Evolutionary conservation across 2,113 vertebrate species (phyloP).

Genomic region (Malurus cyaneus): DNA sequence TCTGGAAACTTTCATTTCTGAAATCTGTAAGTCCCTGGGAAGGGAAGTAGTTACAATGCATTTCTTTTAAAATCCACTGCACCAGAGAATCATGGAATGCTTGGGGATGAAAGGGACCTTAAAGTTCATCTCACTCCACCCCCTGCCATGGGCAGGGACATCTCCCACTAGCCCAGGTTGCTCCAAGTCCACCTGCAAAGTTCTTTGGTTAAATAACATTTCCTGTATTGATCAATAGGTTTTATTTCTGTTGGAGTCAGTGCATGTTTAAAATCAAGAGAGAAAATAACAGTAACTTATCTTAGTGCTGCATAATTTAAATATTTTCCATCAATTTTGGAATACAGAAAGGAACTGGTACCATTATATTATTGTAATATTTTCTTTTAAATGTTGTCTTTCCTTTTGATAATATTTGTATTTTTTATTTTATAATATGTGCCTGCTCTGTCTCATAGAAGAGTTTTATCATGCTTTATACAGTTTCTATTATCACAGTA

Average conservation of each 20-base stretch:
- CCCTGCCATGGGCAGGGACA: not conserved
- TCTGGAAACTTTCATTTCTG: not conserved
- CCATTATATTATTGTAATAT: conserved; percentile 3
- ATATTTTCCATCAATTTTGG: not conserved
- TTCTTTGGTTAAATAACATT: conserved; percentile 35
- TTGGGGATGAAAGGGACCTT: not conserved
- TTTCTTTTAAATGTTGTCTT: not conserved
- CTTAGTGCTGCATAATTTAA: conserved; percentile 34
- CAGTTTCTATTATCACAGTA: conserved; percentile 10
- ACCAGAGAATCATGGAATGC: not conserved
- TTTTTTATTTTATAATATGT: conserved; percentile 1
- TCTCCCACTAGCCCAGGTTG: not conserved
- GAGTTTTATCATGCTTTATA: conserved; percentile 1
- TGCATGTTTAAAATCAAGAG: conserved; percentile 9
- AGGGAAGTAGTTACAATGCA: conserved; percentile 10
- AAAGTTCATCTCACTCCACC: not conserved
- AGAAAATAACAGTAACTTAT: conserved; percentile 15
- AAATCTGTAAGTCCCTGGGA: conserved; percentile 31
- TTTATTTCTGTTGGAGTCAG: conserved; percentile 55
- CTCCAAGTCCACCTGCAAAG: not conserved
- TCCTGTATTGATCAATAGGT: conserved; percentile 11
- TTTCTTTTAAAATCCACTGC: conserved; percentile 40
- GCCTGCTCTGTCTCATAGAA: not conserved
- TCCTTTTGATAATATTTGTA: conserved; percentile 4
- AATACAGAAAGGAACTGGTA: conserved; percentile 3